These are phyloP conservation scores for Uropsilus gracilis DNA, from an alignment of 2,113 vertebrate species.

Conservation along the genomic window DNA sequence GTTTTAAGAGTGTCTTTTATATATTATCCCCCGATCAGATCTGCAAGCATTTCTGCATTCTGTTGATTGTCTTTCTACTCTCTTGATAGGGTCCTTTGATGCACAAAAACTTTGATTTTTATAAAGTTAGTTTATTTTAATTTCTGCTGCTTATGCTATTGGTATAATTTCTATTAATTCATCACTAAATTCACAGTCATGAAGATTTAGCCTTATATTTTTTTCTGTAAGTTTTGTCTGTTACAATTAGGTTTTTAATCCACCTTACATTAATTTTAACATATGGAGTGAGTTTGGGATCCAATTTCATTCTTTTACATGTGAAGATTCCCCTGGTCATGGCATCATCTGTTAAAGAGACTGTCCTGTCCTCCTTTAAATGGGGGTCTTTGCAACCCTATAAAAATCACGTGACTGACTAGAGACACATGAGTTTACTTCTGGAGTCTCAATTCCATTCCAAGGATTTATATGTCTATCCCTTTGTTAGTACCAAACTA, in stretches of 20 bases:
- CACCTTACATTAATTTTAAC: conserved; percentile 24
- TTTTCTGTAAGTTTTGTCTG: conserved; percentile 5
- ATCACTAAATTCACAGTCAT: conserved; percentile 13
- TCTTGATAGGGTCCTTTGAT: background rate
- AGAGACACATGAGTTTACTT: conserved; percentile 2
- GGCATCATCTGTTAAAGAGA: background rate
- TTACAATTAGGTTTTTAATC: background rate
- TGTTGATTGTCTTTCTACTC: background rate
- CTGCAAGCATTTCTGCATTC: conserved; percentile 26
- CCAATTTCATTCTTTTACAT: background rate
- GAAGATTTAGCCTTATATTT: conserved; percentile 22
- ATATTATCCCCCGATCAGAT: background rate
- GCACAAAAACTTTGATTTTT: conserved; percentile 14
- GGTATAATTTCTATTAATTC: conserved; percentile 1
- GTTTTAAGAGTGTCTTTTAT: background rate
- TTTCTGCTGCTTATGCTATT: conserved; percentile 9
- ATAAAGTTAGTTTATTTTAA: background rate
- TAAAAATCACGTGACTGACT: background rate
- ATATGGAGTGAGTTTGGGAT: background rate
- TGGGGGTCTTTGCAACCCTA: background rate
- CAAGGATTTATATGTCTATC: background rate
- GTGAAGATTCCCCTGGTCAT: background rate
- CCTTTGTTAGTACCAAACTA: background rate
- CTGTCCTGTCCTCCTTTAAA: background rate
- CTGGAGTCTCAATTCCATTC: background rate